Evolutionary conservation across 2,888 invertebrate genomes (phyloP).

Genomic region (Idaea biselata): DNA sequence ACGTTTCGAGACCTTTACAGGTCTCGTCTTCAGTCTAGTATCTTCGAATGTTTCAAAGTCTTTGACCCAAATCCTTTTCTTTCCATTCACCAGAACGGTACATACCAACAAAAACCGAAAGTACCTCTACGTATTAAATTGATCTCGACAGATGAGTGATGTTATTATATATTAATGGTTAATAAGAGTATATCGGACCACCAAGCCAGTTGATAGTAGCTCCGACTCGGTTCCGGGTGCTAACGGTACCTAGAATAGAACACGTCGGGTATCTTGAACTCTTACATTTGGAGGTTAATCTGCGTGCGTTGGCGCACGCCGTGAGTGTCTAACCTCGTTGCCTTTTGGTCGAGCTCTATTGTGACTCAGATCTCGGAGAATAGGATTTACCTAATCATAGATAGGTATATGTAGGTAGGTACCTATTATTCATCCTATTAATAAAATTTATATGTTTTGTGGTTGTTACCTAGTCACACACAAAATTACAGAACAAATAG

Average conservation of each 20-base stretch:
- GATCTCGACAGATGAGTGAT: neutral
- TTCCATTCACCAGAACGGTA: neutral
- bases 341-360: neutral
- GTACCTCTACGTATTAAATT: neutral
- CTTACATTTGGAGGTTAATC: neutral
- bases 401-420: neutral
- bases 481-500: too few relatives aligned
- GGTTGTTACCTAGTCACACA: too few relatives aligned
- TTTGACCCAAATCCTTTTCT: neutral
- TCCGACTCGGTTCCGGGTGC: neutral
- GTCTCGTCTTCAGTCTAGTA: too few relatives aligned
- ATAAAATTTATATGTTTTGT: too few relatives aligned
- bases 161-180: neutral
- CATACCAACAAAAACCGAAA: neutral
- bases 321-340: neutral
- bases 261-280: neutral
- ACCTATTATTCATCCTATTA: too few relatives aligned
- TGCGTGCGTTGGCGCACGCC: conserved; percentile 1
- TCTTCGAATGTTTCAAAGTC: too few relatives aligned
- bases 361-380: neutral
- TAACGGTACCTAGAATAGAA: conserved; percentile 1
- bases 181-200: neutral
- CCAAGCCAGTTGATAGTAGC: neutral
- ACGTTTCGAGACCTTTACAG: too few relatives aligned
- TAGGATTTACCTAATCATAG: neutral